These are phyloP conservation scores for Hipposideros larvatus DNA, from an alignment of 2,797 vertebrate genomes.

Conservation along the genomic window DNA sequence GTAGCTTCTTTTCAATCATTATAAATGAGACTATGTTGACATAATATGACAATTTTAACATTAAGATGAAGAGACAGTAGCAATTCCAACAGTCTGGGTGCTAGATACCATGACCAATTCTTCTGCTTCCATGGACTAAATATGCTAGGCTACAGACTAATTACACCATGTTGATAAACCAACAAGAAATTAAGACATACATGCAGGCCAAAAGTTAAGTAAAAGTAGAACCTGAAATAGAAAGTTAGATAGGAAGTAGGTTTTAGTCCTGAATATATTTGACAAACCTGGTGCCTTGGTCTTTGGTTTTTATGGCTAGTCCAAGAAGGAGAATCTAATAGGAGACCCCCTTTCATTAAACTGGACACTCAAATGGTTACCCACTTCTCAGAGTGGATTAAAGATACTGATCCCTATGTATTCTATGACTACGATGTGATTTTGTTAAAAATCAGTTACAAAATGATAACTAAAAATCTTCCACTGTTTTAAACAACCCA, in stretches of 20 bases:
- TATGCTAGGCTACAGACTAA: not conserved
- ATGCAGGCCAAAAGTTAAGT: not conserved
- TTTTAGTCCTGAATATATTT: not conserved
- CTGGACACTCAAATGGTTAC: not conserved
- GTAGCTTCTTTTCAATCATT: not conserved
- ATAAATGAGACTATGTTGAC: not conserved
- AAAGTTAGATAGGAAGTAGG: not conserved
- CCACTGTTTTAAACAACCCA: too few relatives aligned
- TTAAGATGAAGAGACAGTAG: not conserved
- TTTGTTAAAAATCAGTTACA: too few relatives aligned
- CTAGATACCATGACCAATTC: not conserved
- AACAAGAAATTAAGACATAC: not conserved
- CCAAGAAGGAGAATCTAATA: not conserved
- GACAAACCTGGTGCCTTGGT: not conserved
- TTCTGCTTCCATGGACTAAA: not conserved
- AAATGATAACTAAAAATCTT: too few relatives aligned
- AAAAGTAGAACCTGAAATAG: not conserved
- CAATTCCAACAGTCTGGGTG: not conserved
- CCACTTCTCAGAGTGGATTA: not conserved
- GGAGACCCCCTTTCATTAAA: not conserved
- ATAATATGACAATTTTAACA: not conserved
- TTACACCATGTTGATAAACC: not conserved
- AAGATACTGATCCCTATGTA: too few relatives aligned
- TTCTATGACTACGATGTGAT: too few relatives aligned
- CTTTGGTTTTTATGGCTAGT: not conserved